Evolutionary conservation across 2,888 invertebrate species (phyloP).

Genomic region (Pollenia labialis): DNA sequence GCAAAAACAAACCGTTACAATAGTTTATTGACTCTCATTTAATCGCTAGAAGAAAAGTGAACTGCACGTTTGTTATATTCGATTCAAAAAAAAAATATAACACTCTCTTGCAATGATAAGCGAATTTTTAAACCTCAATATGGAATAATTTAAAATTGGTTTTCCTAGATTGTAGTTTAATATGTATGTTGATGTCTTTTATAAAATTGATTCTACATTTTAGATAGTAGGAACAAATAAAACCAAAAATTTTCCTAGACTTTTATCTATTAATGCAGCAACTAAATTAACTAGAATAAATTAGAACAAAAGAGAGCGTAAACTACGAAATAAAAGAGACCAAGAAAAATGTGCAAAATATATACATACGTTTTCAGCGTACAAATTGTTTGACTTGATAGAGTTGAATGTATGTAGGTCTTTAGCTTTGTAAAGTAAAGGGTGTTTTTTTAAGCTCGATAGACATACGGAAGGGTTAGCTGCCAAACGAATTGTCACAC

Average conservation of each 20-base stretch:
- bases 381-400: background rate
- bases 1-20: conserved; percentile 37
- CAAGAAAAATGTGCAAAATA: background rate
- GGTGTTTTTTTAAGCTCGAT: too few species aligned
- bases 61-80: background rate
- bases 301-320: background rate
- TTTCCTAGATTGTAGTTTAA: background rate
- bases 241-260: background rate
- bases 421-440: too few species aligned
- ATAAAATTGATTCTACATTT: conserved; percentile 14
- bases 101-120: background rate
- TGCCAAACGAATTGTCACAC: too few species aligned
- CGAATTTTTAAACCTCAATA: too few species aligned
- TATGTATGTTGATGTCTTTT: background rate
- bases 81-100: background rate
- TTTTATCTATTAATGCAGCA: background rate
- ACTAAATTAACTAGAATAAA: background rate
- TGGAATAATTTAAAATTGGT: background rate
- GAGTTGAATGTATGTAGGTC: background rate
- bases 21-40: conserved; percentile 26
- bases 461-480: too few species aligned
- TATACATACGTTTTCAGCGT: background rate
- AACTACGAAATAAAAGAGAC: background rate
- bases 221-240: background rate
- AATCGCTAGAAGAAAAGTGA: background rate